A percentile compares a stretch with the other conserved stretches of the same genome.
These are phyloP conservation scores for Drosophila quadrilineata DNA, from an alignment of 1,140 invertebrate species.

Conservation along the genomic window DNA sequence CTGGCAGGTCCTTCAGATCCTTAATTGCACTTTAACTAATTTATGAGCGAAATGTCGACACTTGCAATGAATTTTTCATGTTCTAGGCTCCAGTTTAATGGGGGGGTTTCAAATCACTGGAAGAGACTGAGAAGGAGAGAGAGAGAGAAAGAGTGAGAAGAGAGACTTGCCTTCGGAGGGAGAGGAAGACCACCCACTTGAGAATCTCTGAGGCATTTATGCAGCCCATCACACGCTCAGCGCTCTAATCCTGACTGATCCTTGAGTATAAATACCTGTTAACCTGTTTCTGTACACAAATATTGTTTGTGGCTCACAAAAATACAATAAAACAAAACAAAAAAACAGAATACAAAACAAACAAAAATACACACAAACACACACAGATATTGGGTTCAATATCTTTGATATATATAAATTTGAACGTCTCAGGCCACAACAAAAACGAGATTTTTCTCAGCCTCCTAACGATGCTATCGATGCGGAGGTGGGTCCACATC, in stretches of 20 bases:
- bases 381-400: neutral
- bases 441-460: slow-evolving; percentile 75
- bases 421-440: slow-evolving; percentile 57
- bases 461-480: slow-evolving; percentile 58
- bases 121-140: too few species aligned
- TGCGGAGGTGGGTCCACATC: slow-evolving; percentile 68
- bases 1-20: slow-evolving; percentile 13
- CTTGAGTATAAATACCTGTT: slow-evolving; percentile 62
- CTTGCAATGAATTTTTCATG: slow-evolving; percentile 32
- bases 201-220: slow-evolving; percentile 12
- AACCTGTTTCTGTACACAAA: slow-evolving; percentile 62
- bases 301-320: slow-evolving; percentile 21
- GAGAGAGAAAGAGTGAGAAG: too few species aligned
- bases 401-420: slow-evolving; percentile 12
- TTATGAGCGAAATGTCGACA: slow-evolving; percentile 42
- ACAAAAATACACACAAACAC: slow-evolving; percentile 19
- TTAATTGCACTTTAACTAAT: slow-evolving; percentile 51
- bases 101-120: too few species aligned
- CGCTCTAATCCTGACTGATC: slow-evolving; percentile 61
- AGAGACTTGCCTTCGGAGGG: too few species aligned
- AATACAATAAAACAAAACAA: slow-evolving; percentile 1
- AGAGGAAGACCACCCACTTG: slow-evolving; percentile 63
- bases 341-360: slow-evolving; percentile 22
- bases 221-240: slow-evolving; percentile 8
- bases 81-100: neutral